Evolutionary conservation across 2,113 vertebrate species (phyloP).

Genomic region (Geococcyx californianus): DNA sequence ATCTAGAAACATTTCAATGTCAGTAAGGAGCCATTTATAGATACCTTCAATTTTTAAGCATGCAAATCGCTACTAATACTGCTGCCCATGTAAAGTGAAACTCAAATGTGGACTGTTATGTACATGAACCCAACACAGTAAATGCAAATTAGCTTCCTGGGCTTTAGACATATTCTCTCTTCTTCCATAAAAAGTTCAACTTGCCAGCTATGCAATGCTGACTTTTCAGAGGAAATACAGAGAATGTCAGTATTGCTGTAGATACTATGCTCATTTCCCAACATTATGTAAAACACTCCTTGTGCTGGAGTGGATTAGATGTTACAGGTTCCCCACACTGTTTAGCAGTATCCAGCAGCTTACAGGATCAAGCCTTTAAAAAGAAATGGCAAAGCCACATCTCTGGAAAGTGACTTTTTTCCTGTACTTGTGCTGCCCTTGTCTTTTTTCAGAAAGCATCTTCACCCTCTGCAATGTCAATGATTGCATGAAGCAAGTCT

Average conservation of each 20-base stretch:
- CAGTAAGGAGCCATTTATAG: not conserved
- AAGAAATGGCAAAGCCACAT: not conserved
- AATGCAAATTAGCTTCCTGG: not conserved
- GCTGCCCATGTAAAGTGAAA: not conserved
- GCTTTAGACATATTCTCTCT: not conserved
- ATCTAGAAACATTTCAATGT: not conserved
- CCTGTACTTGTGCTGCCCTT: not conserved
- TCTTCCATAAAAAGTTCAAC: not conserved
- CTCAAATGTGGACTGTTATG: not conserved
- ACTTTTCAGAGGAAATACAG: not conserved
- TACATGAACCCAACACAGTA: not conserved
- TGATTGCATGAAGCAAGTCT: conserved; percentile 72
- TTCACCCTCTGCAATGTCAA: conserved; percentile 77
- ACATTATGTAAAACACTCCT: not conserved
- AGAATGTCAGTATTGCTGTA: not conserved
- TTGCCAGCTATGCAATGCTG: not conserved
- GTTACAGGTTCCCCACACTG: not conserved
- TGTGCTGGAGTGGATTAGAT: not conserved
- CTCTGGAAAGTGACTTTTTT: not conserved
- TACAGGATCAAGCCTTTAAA: not conserved
- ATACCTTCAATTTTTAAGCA: not conserved
- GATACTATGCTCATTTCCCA: not conserved
- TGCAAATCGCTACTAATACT: not conserved
- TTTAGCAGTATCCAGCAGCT: not conserved
- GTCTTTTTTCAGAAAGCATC: conserved; percentile 69